Percentiles rank a stretch among this genome's conserved stretches.
Conservation (phyloP, 2,888 invertebrate species). For the Drosophila basisetae region DNA sequence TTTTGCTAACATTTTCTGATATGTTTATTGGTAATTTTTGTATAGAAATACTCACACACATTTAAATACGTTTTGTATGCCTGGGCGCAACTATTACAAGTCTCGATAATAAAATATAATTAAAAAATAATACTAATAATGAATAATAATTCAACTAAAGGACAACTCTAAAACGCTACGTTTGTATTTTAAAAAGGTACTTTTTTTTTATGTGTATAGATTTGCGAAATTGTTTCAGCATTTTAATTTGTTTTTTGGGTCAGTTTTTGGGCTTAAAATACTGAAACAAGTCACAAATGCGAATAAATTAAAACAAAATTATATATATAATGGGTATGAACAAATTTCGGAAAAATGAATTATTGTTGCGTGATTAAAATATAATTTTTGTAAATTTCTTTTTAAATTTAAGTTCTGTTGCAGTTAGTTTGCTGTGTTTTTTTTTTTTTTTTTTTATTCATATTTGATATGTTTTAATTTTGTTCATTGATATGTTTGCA, state of each 20-base stretch:
- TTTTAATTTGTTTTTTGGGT: constrained; percentile 72
- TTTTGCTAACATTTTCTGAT: constrained; percentile 54
- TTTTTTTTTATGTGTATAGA: background rate
- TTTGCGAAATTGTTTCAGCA: constrained; percentile 74
- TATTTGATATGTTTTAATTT: constrained; percentile 63
- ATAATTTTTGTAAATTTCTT: constrained; percentile 1
- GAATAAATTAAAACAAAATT: background rate
- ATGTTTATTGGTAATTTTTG: constrained; percentile 51
- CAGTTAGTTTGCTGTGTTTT: background rate
- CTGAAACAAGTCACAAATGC: constrained; percentile 74
- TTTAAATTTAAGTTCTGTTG: background rate
- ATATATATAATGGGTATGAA: background rate
- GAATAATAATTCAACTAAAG: background rate
- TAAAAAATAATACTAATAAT: background rate
- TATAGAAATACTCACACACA: constrained; percentile 25
- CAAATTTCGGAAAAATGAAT: background rate
- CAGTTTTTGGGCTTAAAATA: constrained; percentile 71
- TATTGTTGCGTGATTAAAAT: background rate
- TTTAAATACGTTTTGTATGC: constrained; percentile 6
- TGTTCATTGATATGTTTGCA: constrained; percentile 55
- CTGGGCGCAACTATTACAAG: constrained; percentile 23
- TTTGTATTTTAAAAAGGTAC: background rate
- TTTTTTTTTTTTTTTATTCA: constrained; percentile 15
- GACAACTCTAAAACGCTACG: background rate
- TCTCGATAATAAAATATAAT: background rate